These are phyloP conservation scores for Hirundo rustica DNA, from an alignment of 2,797 vertebrate species.

Conservation along the genomic window DNA sequence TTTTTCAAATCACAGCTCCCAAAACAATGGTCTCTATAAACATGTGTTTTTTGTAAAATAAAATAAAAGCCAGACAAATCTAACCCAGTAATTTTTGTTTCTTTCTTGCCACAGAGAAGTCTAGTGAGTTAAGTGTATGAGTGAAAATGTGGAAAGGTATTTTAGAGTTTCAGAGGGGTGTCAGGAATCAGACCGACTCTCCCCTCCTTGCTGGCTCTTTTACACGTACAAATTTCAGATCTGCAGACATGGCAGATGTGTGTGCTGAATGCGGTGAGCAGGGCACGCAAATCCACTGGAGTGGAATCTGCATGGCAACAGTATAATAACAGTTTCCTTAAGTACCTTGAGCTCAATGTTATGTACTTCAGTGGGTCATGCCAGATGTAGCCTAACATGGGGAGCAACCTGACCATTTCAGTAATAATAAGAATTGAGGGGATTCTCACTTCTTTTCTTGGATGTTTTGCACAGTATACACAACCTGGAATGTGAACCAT, in stretches of 20 bases:
- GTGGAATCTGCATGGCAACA: neutral
- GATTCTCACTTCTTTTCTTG: accelerated
- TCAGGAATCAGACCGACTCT: neutral
- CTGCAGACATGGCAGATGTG: neutral
- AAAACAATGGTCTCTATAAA: neutral
- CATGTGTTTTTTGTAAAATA: neutral
- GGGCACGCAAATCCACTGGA: neutral
- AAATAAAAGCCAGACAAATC: neutral
- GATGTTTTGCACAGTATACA: neutral
- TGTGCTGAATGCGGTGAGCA: neutral
- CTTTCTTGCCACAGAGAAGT: neutral
- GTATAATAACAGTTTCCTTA: neutral
- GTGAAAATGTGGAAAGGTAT: neutral
- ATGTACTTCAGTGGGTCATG: neutral
- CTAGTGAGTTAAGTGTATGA: neutral
- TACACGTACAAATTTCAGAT: neutral
- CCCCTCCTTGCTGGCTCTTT: neutral
- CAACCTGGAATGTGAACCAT: neutral
- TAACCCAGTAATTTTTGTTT: neutral
- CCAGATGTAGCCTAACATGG: neutral
- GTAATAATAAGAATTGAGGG: neutral
- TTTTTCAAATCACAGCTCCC: neutral
- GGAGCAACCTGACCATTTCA: neutral
- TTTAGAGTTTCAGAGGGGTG: accelerated
- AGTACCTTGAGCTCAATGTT: neutral